Evolutionary conservation across 2,888 invertebrate genomes (phyloP), one percentile per base, ranked within the genome.

Genomic region (Argyresthia albistria): DNA sequence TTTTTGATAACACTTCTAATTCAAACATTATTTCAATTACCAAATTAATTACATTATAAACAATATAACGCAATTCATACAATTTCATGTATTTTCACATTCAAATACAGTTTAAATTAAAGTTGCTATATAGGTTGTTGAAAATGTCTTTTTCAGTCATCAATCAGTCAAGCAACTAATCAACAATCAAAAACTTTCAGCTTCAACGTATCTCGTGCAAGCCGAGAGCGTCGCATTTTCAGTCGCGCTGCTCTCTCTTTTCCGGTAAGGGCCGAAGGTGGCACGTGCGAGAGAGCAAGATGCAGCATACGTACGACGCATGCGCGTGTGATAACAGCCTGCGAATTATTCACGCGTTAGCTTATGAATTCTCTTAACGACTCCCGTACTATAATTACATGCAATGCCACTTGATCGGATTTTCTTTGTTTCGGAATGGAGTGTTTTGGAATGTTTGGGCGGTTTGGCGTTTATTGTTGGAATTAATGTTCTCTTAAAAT

Each of bases 261-360:
- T 39, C 6, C 16, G 16, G 16, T 37, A 37, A 14, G 39, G 39
- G 42, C 6, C 6, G 47, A 47, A 47, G 50, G 50, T 50, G 39
- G 77, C 74, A 72, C 80, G 76, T 69, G 70, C 71, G 69, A 66
- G 57, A 54, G 55, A 63, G 65, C 69, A 69, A 61, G 70, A 66
- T 67, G 69, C 69, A 2, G 69, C 69, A 2, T 6, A 25, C 25
- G 25, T n/a, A 76, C 71, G 72, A 77, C 80, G 80, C 82, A 81
- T 76, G 81, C 74, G 76, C 77, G 64, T 64, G 66, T 73, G 77
- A 80, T 80, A 80, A 78, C 76, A 79, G 70, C 73, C 60, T 67
- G 71, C 65, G 70, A 79, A 81, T 80, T 75, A 81, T 80, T 80
- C 77, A 77, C 80, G 70, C 76, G 78, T 77, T 80, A 54, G 55